Evolutionary conservation across 2,113 vertebrate genomes (phyloP).

Genomic region (Indicator maculatus): DNA sequence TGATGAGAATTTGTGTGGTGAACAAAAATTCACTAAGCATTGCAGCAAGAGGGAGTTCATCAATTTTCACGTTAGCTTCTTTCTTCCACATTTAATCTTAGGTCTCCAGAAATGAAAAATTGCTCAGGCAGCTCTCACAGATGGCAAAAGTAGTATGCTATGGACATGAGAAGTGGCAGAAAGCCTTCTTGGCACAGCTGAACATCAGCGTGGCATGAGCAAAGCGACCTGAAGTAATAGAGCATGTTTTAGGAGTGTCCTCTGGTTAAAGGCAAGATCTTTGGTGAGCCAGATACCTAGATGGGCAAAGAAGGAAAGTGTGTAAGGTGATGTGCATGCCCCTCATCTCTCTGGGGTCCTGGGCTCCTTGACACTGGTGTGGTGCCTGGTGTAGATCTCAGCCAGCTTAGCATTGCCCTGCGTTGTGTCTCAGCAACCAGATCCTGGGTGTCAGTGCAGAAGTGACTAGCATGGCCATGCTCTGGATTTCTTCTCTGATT

Average conservation of each 20-base stretch:
- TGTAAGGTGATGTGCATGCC: accelerated
- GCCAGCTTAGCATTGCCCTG: background rate
- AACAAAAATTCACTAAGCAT: background rate
- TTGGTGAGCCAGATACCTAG: background rate
- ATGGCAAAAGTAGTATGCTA: background rate
- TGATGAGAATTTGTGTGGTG: background rate
- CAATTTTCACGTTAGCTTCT: background rate
- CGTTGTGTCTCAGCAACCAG: background rate
- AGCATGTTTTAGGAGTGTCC: background rate
- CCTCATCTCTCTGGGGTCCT: background rate
- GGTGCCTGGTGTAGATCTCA: background rate
- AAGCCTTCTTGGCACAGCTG: background rate
- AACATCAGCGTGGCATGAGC: background rate
- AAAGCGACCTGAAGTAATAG: accelerated
- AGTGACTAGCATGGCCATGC: accelerated
- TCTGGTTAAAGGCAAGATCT: background rate
- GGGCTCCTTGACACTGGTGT: accelerated
- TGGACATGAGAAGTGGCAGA: background rate
- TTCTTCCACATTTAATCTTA: background rate
- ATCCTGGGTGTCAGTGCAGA: background rate
- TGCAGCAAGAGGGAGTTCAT: background rate
- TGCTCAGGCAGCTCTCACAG: background rate
- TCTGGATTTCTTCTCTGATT: background rate
- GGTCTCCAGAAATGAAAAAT: background rate
- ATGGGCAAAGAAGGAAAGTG: background rate